Conservation (phyloP, 2,797 vertebrate genomes). For the Enteromius mattozi region DNA sequence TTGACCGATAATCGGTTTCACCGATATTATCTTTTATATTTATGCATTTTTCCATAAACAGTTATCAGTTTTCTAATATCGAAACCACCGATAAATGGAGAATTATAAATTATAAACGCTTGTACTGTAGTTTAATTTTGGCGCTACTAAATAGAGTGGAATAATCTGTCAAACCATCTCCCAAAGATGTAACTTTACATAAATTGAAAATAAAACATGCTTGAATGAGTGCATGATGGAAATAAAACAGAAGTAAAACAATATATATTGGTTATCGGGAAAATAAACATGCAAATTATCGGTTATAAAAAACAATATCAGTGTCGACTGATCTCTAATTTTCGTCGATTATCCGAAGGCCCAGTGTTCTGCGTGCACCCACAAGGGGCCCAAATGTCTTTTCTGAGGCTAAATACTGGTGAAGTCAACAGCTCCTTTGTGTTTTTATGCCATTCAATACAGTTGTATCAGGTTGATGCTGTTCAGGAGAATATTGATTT, state of each 20-base stretch:
- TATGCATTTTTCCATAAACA: neutral
- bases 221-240: neutral
- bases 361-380: no score
- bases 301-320: neutral
- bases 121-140: neutral
- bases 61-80: neutral
- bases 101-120: neutral
- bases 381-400: neutral
- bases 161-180: neutral
- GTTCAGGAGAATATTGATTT: conserved; percentile 62
- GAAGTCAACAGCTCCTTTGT: neutral
- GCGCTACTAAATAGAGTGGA: neutral
- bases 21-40: neutral
- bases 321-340: neutral
- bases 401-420: conserved; percentile 9
- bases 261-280: neutral
- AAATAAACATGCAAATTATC: neutral
- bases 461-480: conserved; percentile 62
- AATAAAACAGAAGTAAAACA: neutral
- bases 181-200: neutral
- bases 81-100: neutral
- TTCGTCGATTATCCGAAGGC: neutral
- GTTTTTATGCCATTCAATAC: conserved; percentile 45
- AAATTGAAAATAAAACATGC: neutral
- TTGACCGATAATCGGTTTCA: neutral